Conservation (phyloP, 2,888 invertebrate species). For the Eristalis tenax region DNA sequence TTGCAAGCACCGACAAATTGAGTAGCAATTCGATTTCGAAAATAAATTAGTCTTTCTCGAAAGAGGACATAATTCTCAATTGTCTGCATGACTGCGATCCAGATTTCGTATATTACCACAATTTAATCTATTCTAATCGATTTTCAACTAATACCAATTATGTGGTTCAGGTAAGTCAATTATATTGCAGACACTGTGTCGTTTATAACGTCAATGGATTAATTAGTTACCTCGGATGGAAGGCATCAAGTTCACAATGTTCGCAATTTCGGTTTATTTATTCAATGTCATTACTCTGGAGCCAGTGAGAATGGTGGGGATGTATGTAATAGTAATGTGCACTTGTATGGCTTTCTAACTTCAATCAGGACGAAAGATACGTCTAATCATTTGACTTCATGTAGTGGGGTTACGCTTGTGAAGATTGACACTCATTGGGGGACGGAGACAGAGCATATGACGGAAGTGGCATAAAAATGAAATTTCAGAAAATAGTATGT, state of each 20-base stretch:
- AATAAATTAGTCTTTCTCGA: too few relatives aligned
- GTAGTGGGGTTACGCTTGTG: too few relatives aligned
- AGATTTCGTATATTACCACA: not conserved
- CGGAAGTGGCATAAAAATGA: too few relatives aligned
- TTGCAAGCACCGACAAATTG: not conserved
- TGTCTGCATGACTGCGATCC: not conserved
- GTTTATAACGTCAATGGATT: constrained; percentile 1
- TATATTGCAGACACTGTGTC: not conserved
- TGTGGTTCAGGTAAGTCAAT: constrained; percentile 13
- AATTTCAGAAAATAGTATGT: too few relatives aligned
- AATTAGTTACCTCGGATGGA: not conserved
- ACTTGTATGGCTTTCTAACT: not conserved
- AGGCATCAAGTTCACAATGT: too few relatives aligned
- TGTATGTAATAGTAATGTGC: not conserved
- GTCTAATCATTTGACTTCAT: too few relatives aligned
- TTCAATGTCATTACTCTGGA: not conserved
- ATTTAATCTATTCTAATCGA: not conserved
- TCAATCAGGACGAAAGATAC: too few relatives aligned
- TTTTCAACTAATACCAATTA: constrained; percentile 4
- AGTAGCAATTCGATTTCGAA: too few relatives aligned
- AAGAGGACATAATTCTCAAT: not conserved
- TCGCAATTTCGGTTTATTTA: not conserved
- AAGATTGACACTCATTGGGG: too few relatives aligned
- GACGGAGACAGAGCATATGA: too few relatives aligned
- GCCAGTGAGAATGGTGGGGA: not conserved